Evolutionary conservation across 2,888 invertebrate species (phyloP), one percentile per base, ranked within the genome.

Genomic region (Bugula neritina): DNA sequence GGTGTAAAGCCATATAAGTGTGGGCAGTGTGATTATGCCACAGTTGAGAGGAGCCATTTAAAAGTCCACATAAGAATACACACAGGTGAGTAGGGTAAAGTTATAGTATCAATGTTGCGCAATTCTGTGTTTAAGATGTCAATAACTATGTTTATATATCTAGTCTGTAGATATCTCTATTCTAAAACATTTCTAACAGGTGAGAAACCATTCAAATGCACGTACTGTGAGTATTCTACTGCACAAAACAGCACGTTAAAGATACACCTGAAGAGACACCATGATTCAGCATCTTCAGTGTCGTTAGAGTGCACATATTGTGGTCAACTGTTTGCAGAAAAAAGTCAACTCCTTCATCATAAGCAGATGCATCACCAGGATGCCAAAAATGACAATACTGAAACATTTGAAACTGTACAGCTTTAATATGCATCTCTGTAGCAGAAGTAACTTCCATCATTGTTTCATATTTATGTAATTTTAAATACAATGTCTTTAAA

Each of bases 301-400:
- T 52, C 31, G 1, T 75, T 77, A 54, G 71, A 73, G 69, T 77
- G 78, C 73, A 55, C 72, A 27, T 35, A 35, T 34, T 79, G 79
- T 71, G 73, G 74, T 31, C 77, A 78, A 70, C 71, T 73, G 52
- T 79, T 79, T 54, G 75, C 76, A 21, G 75, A 76, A 71, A 72
- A 74, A 54, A 72, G 74, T 29, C 72, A 74, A 55, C 74, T 77
- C 54, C 58, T 73, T 13, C 71, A 69, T n/a, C 79, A 79, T 58
- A 72, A 75, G 58, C 71, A 70, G 35, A 54, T 52, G 71, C 72
- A 73, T 55, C 5, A 31, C 54, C 29, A 43, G 5, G 35, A 54
- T 10, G 25, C 13, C 13, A 27, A 92, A 83, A 72, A 91, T 85
- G 75, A 88, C n/a, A n/a, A n/a, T n/a, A n/a, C n/a, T n/a, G n/a